phyloP scores from a whole-genome alignment of 2,888 invertebrate genomes.

The Nemoura dubitans region DNA sequence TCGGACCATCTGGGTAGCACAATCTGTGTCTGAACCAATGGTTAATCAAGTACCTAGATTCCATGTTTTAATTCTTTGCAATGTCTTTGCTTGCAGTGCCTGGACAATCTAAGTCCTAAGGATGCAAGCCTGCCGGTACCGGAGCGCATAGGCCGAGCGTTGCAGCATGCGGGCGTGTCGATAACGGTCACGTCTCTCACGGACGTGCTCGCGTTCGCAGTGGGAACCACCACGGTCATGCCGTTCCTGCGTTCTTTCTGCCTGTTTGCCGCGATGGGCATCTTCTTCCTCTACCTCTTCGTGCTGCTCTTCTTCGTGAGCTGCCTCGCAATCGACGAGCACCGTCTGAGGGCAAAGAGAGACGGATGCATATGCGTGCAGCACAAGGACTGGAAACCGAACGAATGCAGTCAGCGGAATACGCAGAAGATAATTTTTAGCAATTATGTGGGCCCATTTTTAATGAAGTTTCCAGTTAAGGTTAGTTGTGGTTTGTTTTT shows the following conservation, averaged over 20 bases:
- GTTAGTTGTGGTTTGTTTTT: slow-evolving; percentile 50
- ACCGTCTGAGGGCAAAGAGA: slow-evolving; percentile 55
- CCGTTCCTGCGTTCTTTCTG: slow-evolving; percentile 64
- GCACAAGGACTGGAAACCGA: slow-evolving; percentile 58
- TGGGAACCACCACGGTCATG: slow-evolving; percentile 63
- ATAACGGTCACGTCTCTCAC: slow-evolving; percentile 65
- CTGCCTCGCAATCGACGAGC: slow-evolving; percentile 61
- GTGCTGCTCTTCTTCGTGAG: slow-evolving; percentile 63
- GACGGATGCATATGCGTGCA: slow-evolving; percentile 58
- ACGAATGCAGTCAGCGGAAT: slow-evolving; percentile 59
- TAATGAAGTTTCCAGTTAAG: slow-evolving; percentile 59
- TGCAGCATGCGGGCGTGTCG: slow-evolving; percentile 62
- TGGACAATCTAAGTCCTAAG: slow-evolving; percentile 55
- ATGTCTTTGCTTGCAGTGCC: too few species aligned
- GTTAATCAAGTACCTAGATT: slow-evolving; percentile 7
- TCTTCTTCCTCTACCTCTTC: slow-evolving; percentile 60
- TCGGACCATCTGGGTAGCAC: too few species aligned
- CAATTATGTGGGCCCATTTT: slow-evolving; percentile 58
- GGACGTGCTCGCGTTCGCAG: slow-evolving; percentile 63
- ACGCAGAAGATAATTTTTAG: slow-evolving; percentile 59
- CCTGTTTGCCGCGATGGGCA: slow-evolving; percentile 62
- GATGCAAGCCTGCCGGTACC: slow-evolving; percentile 55
- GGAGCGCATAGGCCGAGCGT: slow-evolving; percentile 57
- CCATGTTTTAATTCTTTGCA: too few species aligned
- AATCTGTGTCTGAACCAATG: too few species aligned